Conservation (phyloP, 2,888 invertebrate species). For the Agrilus cyanescens region DNA sequence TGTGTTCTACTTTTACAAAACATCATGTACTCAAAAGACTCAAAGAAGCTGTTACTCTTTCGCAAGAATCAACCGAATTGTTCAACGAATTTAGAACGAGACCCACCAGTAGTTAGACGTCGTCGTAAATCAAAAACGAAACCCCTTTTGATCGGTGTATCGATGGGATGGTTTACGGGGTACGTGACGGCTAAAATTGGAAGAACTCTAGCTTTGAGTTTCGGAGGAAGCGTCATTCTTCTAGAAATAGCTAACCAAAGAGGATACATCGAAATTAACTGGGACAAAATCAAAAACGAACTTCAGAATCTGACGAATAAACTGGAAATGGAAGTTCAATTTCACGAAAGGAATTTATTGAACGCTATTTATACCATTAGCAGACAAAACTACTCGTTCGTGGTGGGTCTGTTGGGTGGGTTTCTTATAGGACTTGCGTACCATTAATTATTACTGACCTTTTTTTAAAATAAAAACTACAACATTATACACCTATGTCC, state of each 20-base stretch:
- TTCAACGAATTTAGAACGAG: background rate
- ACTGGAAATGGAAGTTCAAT: no score
- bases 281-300: conserved; percentile 51
- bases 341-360: no score
- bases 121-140: conserved; percentile 67
- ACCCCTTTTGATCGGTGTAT: conserved; percentile 68
- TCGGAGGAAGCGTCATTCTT: conserved; percentile 73
- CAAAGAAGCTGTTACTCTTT: background rate
- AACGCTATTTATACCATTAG: no score
- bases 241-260: conserved; percentile 75
- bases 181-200: conserved; percentile 74
- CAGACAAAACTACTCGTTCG: no score
- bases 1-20: no score
- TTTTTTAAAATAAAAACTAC: no score
- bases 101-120: background rate
- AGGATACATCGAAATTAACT: conserved; percentile 75
- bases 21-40: background rate
- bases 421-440: no score
- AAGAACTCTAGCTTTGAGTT: conserved; percentile 69
- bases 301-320: no score
- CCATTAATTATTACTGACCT: no score
- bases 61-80: background rate
- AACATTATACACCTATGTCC: no score
- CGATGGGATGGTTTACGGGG: conserved; percentile 72
- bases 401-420: no score